phyloP scores from a whole-genome alignment of 2,888 invertebrate species.

The Nebria salina region DNA sequence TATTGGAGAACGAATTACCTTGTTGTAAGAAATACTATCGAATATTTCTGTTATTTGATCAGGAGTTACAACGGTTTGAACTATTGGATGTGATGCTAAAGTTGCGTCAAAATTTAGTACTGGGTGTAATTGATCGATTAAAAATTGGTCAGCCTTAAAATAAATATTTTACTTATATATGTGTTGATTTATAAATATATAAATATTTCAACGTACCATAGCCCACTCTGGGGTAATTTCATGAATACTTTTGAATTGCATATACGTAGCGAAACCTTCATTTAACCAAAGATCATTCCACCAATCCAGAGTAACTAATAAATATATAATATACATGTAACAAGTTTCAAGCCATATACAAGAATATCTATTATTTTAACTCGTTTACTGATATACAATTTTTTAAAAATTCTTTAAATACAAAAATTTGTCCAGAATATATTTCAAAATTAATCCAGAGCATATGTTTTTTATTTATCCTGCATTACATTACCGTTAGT shows the following conservation, averaged over 20 bases:
- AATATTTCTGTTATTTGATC: conserved; percentile 92
- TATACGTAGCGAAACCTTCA: conserved; percentile 91
- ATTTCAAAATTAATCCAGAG: neutral
- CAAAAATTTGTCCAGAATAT: no score
- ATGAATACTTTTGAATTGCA: conserved; percentile 82
- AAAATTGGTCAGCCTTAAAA: conserved; percentile 78
- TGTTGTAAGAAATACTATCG: conserved; percentile 89
- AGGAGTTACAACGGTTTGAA: conserved; percentile 84
- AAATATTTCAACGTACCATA: conserved; percentile 68
- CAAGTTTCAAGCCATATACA: no score
- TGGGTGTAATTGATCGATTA: conserved; percentile 75
- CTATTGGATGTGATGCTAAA: conserved; percentile 88
- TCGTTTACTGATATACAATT: no score
- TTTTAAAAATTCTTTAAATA: no score
- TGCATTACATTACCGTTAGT: neutral
- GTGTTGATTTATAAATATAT: conserved; percentile 31
- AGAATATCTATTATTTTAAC: no score
- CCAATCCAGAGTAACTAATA: conserved; percentile 89
- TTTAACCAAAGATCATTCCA: conserved; percentile 95
- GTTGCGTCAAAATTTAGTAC: conserved; percentile 82
- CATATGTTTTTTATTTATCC: neutral
- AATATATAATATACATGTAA: conserved; percentile 41
- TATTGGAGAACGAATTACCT: conserved; percentile 66
- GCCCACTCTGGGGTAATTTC: conserved; percentile 81
- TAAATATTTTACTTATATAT: conserved; percentile 9